A percentile compares a stretch with the other conserved stretches of the same genome.
phyloP scores from a whole-genome alignment of 2,888 invertebrate species.

The Marronus borbonicus region DNA sequence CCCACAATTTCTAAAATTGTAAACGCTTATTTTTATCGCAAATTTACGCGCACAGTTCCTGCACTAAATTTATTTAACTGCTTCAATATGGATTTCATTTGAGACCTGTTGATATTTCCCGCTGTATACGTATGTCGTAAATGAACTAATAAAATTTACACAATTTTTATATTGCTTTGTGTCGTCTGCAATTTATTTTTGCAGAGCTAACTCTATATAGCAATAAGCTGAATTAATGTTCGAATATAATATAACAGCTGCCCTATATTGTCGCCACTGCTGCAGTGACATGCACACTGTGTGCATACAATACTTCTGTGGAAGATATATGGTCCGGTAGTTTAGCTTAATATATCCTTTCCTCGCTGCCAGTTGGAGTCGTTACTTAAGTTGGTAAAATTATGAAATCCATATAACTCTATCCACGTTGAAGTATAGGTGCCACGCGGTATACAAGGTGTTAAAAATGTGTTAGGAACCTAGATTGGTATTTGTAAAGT shows the following conservation, averaged over 20 bases:
- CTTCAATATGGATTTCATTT: neutral
- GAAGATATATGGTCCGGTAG: neutral
- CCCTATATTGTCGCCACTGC: neutral
- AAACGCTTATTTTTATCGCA: neutral
- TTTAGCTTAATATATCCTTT: neutral
- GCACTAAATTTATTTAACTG: neutral
- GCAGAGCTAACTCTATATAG: neutral
- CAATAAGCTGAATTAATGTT: neutral
- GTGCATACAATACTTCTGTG: neutral
- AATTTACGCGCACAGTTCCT: no score
- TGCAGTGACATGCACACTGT: neutral
- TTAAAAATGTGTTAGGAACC: no score
- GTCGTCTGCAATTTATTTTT: neutral
- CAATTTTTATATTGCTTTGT: neutral
- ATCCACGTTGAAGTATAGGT: no score
- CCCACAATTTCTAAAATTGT: no score
- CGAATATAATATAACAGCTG: conserved; percentile 3
- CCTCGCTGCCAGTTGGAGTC: no score
- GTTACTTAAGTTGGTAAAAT: no score
- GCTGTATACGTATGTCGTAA: neutral
- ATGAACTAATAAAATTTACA: neutral
- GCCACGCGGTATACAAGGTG: no score
- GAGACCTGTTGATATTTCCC: neutral
- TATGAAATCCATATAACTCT: no score
- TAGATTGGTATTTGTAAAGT: no score